Percentiles rank a stretch among this genome's conserved stretches.
phyloP scores from a whole-genome alignment of 2,888 invertebrate species.

The Nasonovia ribisnigri region DNA sequence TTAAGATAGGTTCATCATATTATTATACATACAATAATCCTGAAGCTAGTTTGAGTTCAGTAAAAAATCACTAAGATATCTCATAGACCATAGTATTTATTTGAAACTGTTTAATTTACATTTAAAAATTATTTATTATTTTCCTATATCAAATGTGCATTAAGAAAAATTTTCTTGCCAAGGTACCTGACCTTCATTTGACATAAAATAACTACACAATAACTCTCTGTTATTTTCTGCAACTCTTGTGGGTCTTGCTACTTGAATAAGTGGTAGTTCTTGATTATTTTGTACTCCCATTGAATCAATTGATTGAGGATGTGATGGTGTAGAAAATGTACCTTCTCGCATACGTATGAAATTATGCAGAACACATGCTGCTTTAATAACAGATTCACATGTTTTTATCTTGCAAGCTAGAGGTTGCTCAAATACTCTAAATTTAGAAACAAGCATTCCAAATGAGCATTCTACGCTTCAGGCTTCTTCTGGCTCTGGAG shows the following conservation, averaged over 20 bases:
- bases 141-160: too few species aligned
- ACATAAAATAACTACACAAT: neutral
- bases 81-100: too few species aligned
- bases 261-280: neutral
- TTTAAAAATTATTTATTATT: too few species aligned
- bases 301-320: neutral
- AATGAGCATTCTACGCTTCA: conserved; percentile 53
- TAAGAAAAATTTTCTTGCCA: neutral
- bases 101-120: too few species aligned
- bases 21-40: too few species aligned
- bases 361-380: conserved; percentile 25
- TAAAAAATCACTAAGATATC: too few species aligned
- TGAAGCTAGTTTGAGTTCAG: too few species aligned
- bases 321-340: neutral
- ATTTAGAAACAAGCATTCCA: conserved; percentile 52
- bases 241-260: neutral
- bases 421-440: conserved; percentile 51
- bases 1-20: too few species aligned
- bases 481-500: conserved; percentile 26
- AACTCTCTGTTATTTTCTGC: neutral
- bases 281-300: neutral
- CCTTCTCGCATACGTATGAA: neutral
- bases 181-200: neutral
- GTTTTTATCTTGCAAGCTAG: neutral
- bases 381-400: too few species aligned